Conservation (phyloP, 1,140 invertebrate genomes). For the Paraescarpia echinospica region DNA sequence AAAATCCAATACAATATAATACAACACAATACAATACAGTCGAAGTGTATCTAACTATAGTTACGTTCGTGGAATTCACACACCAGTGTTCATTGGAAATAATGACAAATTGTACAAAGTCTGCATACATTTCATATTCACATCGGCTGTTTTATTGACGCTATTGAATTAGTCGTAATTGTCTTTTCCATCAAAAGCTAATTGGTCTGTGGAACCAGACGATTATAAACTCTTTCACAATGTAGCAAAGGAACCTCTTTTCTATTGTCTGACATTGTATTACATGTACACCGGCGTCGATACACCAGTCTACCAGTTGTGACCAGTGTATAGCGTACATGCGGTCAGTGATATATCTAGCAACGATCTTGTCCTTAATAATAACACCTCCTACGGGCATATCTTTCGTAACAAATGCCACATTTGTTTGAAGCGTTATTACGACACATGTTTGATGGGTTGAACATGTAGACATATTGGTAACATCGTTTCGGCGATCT, state of each 20-base stretch:
- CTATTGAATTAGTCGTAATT: background rate
- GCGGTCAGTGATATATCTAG: background rate
- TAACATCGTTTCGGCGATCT: no score
- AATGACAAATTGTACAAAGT: background rate
- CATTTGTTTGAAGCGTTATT: no score
- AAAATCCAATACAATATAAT: no score
- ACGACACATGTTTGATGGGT: background rate
- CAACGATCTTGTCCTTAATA: background rate
- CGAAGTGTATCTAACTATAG: background rate
- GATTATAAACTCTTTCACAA: no score
- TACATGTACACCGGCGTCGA: no score
- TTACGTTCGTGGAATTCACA: background rate
- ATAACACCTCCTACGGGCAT: background rate
- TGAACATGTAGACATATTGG: no score
- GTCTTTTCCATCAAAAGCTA: background rate
- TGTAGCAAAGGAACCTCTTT: no score
- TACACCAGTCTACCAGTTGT: background rate
- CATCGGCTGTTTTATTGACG: background rate
- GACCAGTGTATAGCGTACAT: background rate
- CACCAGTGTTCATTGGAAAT: background rate
- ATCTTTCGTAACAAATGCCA: background rate
- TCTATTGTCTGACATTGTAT: no score
- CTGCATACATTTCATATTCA: background rate
- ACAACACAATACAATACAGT: background rate
- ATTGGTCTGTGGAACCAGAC: no score